Conservation (phyloP, 2,888 invertebrate species). For the Protophormia terraenovae region DNA sequence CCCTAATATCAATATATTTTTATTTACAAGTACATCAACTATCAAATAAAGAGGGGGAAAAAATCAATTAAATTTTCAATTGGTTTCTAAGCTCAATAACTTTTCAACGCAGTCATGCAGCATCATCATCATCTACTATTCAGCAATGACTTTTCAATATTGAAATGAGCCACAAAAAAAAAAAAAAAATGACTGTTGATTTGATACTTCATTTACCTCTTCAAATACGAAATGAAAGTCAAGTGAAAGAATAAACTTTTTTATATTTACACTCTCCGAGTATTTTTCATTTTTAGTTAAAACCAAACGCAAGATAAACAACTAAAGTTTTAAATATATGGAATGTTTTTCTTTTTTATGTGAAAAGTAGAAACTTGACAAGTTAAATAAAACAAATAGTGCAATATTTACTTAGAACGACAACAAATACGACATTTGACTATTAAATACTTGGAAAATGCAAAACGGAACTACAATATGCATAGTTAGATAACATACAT, state of each 20-base stretch:
- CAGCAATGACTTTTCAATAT: slow-evolving; percentile 15
- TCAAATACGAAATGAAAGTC: slow-evolving; percentile 33
- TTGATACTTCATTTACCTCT: slow-evolving; percentile 37
- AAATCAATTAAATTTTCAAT: slow-evolving; percentile 38
- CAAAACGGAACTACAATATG: not conserved
- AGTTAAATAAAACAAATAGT: slow-evolving; percentile 10
- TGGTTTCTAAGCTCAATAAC: slow-evolving; percentile 27
- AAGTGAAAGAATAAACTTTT: not conserved
- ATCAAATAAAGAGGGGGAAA: not conserved
- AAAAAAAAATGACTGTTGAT: not conserved
- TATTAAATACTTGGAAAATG: not conserved
- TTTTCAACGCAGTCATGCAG: not conserved
- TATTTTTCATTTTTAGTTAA: not conserved
- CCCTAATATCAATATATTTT: no score
- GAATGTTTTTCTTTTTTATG: no score
- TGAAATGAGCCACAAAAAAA: not conserved
- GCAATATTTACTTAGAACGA: not conserved
- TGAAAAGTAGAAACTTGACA: slow-evolving; percentile 9
- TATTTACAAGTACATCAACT: no score
- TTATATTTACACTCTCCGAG: not conserved
- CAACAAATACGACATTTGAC: slow-evolving; percentile 1
- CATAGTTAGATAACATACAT: no score
- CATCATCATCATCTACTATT: not conserved
- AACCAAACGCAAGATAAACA: slow-evolving; percentile 9
- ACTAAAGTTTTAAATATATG: slow-evolving; percentile 7